Conservation (phyloP, 2,888 invertebrate species). For the Patella caerulea region DNA sequence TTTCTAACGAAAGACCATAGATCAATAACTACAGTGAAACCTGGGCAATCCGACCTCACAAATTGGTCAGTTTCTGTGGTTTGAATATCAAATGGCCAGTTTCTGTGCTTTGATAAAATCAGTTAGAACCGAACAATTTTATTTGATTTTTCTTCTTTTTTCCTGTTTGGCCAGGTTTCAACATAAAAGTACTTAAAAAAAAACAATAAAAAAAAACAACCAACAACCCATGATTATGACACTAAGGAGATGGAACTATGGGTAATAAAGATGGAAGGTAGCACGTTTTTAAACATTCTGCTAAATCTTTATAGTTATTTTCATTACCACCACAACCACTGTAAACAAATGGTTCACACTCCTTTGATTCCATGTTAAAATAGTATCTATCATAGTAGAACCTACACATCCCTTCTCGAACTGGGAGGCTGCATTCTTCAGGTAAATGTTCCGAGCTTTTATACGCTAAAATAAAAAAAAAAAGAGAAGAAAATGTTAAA, state of each 20-base stretch:
- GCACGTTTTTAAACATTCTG: constrained; percentile 31
- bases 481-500: not conserved
- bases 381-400: constrained; percentile 28
- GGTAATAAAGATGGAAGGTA: not conserved
- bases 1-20: no score
- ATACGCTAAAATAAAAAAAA: not conserved
- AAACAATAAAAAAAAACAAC: no score
- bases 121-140: no score
- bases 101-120: no score
- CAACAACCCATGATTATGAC: no score
- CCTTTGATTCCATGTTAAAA: constrained; percentile 28
- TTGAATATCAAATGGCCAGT: no score
- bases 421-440: constrained; percentile 32
- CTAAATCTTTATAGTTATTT: constrained; percentile 32
- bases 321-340: constrained; percentile 34
- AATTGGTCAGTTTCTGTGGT: no score
- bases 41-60: no score
- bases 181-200: no score
- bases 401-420: constrained; percentile 29
- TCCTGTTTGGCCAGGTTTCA: no score
- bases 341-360: constrained; percentile 34
- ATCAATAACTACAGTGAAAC: no score
- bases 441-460: constrained; percentile 20
- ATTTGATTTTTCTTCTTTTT: no score
- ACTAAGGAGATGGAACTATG: not conserved